These are phyloP conservation scores for Sebastolobus alascanus DNA, from an alignment of 2,797 vertebrate species.

Conservation along the genomic window DNA sequence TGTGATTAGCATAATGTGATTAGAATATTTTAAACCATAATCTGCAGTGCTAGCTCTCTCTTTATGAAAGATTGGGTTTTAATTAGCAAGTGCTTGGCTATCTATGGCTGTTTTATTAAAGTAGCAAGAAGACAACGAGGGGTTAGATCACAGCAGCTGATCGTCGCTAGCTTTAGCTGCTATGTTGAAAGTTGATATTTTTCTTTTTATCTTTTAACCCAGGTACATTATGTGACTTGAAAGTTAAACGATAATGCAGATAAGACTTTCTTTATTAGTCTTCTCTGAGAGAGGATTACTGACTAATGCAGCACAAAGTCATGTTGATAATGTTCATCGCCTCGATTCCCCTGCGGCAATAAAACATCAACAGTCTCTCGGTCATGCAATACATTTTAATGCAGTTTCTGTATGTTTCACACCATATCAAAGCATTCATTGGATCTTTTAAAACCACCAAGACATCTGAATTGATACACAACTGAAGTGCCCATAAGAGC, in stretches of 20 bases:
- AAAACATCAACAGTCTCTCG: background rate
- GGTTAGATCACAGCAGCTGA: slow-evolving; percentile 17
- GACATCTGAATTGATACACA: background rate
- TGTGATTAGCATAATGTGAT: slow-evolving; percentile 55
- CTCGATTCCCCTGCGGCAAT: background rate
- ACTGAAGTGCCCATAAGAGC: background rate
- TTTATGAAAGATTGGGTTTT: slow-evolving; percentile 43
- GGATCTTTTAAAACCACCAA: background rate
- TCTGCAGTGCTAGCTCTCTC: slow-evolving; percentile 31
- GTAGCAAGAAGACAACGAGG: background rate
- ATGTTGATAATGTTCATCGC: background rate
- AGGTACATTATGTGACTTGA: background rate
- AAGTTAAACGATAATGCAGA: background rate
- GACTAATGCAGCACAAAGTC: background rate
- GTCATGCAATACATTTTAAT: background rate
- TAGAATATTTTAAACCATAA: slow-evolving; percentile 44
- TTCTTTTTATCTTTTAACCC: background rate
- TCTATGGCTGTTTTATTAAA: slow-evolving; percentile 45
- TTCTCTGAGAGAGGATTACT: background rate
- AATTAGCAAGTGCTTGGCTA: slow-evolving; percentile 44
- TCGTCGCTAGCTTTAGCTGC: background rate
- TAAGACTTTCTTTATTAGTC: background rate
- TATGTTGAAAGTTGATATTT: slow-evolving; percentile 7
- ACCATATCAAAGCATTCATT: background rate
- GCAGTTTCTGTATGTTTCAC: background rate